Evolutionary conservation across 2,888 invertebrate genomes (phyloP).

Genomic region (Dromius quadrimaculatus): DNA sequence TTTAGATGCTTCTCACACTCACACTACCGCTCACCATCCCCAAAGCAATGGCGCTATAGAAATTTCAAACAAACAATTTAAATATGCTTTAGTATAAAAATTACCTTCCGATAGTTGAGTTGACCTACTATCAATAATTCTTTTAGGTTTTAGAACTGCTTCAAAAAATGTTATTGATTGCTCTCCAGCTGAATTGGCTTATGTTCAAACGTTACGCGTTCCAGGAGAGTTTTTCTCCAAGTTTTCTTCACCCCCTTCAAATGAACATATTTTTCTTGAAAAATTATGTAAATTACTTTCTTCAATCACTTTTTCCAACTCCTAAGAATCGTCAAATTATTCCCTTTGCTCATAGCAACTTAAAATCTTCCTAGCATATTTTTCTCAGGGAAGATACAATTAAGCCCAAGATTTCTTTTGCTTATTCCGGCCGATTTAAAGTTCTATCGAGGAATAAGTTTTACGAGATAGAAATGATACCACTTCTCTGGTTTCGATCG

Average conservation of each 20-base stretch:
- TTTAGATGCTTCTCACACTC: neutral
- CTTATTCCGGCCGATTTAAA: too few species aligned
- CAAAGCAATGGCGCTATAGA: conserved; percentile 1
- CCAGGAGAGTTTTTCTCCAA: conserved; percentile 1
- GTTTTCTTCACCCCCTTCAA: neutral
- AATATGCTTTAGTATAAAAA: neutral
- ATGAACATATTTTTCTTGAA: neutral
- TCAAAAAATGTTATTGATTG: neutral
- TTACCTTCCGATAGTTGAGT: neutral
- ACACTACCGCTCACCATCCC: conserved; percentile 11
- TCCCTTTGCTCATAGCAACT: too few species aligned
- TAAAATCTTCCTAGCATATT: too few species aligned
- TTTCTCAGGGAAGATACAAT: too few species aligned
- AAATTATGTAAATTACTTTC: neutral
- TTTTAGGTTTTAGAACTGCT: conserved; percentile 3
- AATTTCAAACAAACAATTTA: neutral
- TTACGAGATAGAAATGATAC: too few species aligned
- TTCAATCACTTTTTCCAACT: too few species aligned
- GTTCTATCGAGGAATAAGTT: too few species aligned
- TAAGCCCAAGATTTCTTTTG: too few species aligned
- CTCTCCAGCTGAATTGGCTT: conserved; percentile 2
- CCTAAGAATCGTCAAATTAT: too few species aligned
- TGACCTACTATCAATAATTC: neutral
- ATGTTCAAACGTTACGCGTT: neutral
- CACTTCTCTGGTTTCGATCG: too few species aligned